A percentile compares a stretch with the other conserved stretches of the same genome.
These are phyloP conservation scores for Chrysotoxum bicinctum DNA, from an alignment of 2,888 invertebrate species.

Conservation along the genomic window DNA sequence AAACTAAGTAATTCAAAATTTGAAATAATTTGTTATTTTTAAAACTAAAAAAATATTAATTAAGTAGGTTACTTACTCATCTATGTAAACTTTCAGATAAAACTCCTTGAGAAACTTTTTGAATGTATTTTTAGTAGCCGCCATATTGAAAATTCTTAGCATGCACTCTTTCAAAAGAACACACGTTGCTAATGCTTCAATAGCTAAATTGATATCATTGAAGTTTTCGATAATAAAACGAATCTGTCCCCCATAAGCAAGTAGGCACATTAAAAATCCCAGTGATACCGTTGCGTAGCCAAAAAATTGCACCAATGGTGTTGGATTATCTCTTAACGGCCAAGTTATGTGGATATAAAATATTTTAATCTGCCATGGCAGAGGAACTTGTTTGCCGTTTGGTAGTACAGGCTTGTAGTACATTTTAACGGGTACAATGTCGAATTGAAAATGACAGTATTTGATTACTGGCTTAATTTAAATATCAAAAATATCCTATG, in stretches of 20 bases:
- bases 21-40: too few relatives aligned
- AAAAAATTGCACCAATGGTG: background rate
- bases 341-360: conserved; percentile 26
- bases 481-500: too few relatives aligned
- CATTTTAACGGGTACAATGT: conserved; percentile 3
- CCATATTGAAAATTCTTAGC: conserved; percentile 75
- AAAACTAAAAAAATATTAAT: too few relatives aligned
- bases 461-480: too few relatives aligned
- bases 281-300: background rate
- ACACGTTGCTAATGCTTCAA: conserved; percentile 76
- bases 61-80: conserved; percentile 36
- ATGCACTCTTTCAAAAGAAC: conserved; percentile 75
- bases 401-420: conserved; percentile 23
- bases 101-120: conserved; percentile 75
- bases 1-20: too few relatives aligned
- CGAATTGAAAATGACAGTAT: background rate
- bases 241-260: conserved; percentile 75
- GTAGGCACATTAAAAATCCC: conserved; percentile 72
- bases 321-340: conserved; percentile 45
- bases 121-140: conserved; percentile 72
- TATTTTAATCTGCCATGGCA: conserved; percentile 52
- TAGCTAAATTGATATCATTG: conserved; percentile 75
- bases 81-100: conserved; percentile 75
- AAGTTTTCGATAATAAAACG: conserved; percentile 74
- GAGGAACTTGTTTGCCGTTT: background rate